Conservation (phyloP, 2,797 vertebrate species). For the Coreius guichenoti region DNA sequence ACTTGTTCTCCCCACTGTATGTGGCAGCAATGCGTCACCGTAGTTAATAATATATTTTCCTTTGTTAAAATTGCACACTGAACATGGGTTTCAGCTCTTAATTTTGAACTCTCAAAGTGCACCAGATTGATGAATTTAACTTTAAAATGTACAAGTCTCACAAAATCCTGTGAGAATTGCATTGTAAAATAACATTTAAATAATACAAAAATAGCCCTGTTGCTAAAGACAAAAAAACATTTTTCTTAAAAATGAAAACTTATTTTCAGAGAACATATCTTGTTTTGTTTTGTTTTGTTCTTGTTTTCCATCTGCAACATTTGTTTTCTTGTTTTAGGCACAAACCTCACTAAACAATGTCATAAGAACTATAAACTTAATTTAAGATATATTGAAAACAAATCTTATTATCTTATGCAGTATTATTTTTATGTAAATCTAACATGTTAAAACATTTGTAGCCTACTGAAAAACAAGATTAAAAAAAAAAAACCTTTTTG, state of each 20-base stretch:
- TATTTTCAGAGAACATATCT: not conserved
- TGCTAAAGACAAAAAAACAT: not conserved
- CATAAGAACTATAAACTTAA: not conserved
- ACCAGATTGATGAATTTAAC: not conserved
- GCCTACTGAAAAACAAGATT: not conserved
- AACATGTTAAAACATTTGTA: not conserved
- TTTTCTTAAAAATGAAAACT: too few species aligned
- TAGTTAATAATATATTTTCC: too few species aligned
- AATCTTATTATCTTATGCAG: not conserved
- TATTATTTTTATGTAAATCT: not conserved
- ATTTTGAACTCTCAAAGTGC: not conserved
- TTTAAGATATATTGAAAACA: constrained; percentile 6
- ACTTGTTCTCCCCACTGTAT: too few species aligned
- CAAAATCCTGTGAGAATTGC: not conserved
- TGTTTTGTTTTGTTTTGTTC: not conserved
- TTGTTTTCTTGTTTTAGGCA: not conserved
- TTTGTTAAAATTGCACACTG: too few species aligned
- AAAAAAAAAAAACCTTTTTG: not conserved
- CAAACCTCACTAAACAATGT: not conserved
- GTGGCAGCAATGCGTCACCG: too few species aligned
- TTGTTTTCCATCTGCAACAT: not conserved
- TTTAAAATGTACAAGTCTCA: not conserved
- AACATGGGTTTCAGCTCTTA: not conserved
- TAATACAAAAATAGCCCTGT: not conserved
- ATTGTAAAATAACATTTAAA: too few species aligned